Percentiles rank a stretch among this genome's conserved stretches.
phyloP scores from a whole-genome alignment of 2,888 invertebrate species.

The Melanchra persicariae region DNA sequence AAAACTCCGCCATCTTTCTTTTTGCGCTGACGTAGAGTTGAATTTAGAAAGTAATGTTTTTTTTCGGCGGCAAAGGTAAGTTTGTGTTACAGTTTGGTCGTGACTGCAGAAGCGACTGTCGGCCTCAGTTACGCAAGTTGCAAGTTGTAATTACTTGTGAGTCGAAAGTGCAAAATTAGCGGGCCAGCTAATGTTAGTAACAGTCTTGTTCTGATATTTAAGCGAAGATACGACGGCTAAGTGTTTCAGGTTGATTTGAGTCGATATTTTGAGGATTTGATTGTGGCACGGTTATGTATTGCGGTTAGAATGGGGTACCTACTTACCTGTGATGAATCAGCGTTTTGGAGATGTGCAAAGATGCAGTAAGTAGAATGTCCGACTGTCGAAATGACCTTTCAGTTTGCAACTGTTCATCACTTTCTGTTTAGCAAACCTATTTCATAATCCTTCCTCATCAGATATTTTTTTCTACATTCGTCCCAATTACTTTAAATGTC shows the following conservation, averaged over 20 bases:
- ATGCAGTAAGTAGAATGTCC: slow-evolving; percentile 35
- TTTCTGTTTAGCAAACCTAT: slow-evolving; percentile 33
- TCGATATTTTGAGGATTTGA: slow-evolving; percentile 41
- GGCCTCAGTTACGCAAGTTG: slow-evolving; percentile 83
- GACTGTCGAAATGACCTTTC: slow-evolving; percentile 30
- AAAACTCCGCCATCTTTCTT: slow-evolving; percentile 55
- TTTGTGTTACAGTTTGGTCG: slow-evolving; percentile 81
- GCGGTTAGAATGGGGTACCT: slow-evolving; percentile 18
- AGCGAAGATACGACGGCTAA: slow-evolving; percentile 46
- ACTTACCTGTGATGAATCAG: slow-evolving; percentile 23
- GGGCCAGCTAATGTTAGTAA: slow-evolving; percentile 70
- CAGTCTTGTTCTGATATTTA: slow-evolving; percentile 62
- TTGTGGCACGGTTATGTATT: slow-evolving; percentile 14
- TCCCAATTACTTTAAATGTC: not conserved
- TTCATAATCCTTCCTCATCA: slow-evolving; percentile 19
- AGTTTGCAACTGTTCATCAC: slow-evolving; percentile 13
- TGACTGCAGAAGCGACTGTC: slow-evolving; percentile 88
- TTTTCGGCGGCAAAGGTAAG: slow-evolving; percentile 62
- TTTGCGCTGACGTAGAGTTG: slow-evolving; percentile 58
- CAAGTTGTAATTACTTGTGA: slow-evolving; percentile 85
- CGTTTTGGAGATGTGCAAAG: slow-evolving; percentile 41
- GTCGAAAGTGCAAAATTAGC: slow-evolving; percentile 88
- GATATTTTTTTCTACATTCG: not conserved
- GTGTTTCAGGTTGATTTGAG: slow-evolving; percentile 54
- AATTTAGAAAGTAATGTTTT: slow-evolving; percentile 56